These are phyloP conservation scores for Platygyra sinensis DNA, from an alignment of 64 coral and sea anemone genomes.

Conservation along the genomic window DNA sequence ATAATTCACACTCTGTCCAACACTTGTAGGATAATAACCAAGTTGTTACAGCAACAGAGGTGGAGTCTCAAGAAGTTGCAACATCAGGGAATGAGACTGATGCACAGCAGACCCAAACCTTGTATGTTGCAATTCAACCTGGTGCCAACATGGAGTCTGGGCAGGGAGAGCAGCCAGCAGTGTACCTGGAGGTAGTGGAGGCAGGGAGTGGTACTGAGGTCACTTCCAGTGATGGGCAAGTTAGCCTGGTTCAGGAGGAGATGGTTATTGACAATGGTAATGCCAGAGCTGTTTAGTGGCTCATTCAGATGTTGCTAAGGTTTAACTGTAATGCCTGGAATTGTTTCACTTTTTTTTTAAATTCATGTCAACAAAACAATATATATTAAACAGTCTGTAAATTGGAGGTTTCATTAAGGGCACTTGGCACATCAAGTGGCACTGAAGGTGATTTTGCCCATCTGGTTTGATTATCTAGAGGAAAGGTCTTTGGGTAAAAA, in stretches of 20 bases:
- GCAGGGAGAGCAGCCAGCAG: conserved; percentile 82
- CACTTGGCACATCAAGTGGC: too few relatives aligned
- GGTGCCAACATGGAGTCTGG: conserved; percentile 80
- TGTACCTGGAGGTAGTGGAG: conserved; percentile 94
- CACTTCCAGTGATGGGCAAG: conserved; percentile 67
- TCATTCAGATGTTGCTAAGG: not conserved
- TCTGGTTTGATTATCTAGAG: too few relatives aligned
- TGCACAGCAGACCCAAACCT: conserved; percentile 65
- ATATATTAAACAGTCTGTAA: not conserved
- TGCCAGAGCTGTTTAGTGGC: not conserved
- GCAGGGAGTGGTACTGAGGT: conserved; percentile 92
- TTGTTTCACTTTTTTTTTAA: not conserved
- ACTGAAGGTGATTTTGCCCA: too few relatives aligned
- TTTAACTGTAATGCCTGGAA: too few relatives aligned
- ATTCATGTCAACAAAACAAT: too few relatives aligned
- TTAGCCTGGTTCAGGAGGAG: conserved; percentile 76
- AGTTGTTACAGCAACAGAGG: not conserved
- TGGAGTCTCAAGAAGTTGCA: conserved; percentile 7
- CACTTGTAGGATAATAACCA: not conserved
- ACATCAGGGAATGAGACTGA: conserved; percentile 17
- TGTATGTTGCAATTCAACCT: conserved; percentile 93
- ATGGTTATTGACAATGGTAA: conserved; percentile 93
- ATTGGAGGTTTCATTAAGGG: not conserved
- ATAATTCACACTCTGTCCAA: not conserved
- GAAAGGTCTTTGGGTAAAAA: too few relatives aligned